These are phyloP conservation scores for Agriopis leucophaearia DNA, from an alignment of 2,888 invertebrate genomes.

Conservation along the genomic window DNA sequence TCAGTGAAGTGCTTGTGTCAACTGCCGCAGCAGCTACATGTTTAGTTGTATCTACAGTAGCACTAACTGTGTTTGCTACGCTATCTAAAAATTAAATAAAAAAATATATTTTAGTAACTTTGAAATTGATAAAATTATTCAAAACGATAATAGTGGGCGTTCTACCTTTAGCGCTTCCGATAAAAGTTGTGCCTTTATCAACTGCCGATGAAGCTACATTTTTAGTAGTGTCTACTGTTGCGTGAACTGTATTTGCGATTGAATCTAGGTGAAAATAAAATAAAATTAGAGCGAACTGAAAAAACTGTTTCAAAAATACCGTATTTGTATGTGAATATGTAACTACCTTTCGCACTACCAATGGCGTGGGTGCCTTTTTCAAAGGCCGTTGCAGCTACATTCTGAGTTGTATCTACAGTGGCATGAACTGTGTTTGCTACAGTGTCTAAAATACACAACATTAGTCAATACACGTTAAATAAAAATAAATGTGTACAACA, in stretches of 20 bases:
- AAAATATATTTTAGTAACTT: slow-evolving; percentile 4
- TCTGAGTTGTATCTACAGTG: slow-evolving; percentile 65
- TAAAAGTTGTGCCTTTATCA: slow-evolving; percentile 57
- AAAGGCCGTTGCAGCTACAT: slow-evolving; percentile 57
- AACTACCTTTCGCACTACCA: slow-evolving; percentile 61
- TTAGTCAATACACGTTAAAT: slow-evolving; percentile 6
- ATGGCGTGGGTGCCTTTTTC: slow-evolving; percentile 57
- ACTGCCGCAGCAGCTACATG: slow-evolving; percentile 52
- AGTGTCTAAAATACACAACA: slow-evolving; percentile 52
- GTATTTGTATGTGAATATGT: neutral
- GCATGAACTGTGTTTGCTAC: slow-evolving; percentile 54
- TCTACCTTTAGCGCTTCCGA: slow-evolving; percentile 62
- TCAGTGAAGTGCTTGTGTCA: slow-evolving; percentile 48
- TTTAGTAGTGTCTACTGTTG: slow-evolving; percentile 63
- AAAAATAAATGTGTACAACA: neutral
- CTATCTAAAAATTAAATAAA: slow-evolving; percentile 39
- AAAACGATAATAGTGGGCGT: slow-evolving; percentile 1
- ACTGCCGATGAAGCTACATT: slow-evolving; percentile 58
- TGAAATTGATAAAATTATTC: neutral
- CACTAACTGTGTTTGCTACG: slow-evolving; percentile 43
- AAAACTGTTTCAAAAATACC: neutral
- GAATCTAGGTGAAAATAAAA: slow-evolving; percentile 55
- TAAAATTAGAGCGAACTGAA: slow-evolving; percentile 2
- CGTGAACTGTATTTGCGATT: slow-evolving; percentile 54
- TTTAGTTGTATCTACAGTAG: slow-evolving; percentile 51